Conservation (phyloP, 2,113 vertebrate species). For the Sialia sialis region DNA sequence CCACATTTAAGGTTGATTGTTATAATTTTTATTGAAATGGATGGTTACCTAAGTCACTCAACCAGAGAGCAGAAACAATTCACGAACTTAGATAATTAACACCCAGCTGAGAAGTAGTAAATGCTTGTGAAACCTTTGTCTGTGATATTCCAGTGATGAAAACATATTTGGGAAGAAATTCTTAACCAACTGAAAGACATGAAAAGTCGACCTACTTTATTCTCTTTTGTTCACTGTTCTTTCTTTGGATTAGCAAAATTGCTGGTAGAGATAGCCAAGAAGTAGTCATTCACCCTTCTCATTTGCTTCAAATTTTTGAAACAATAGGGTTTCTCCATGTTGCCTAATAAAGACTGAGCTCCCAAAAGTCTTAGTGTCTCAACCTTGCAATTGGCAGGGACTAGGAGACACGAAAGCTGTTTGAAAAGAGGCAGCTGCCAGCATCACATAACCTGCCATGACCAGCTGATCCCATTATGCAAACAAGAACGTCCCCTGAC, state of each 20-base stretch:
- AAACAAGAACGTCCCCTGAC: slow-evolving; percentile 12
- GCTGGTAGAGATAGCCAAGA: not conserved
- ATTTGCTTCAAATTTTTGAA: not conserved
- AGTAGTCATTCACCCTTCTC: not conserved
- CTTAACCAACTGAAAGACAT: not conserved
- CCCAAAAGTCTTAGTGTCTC: not conserved
- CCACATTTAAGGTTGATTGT: not conserved
- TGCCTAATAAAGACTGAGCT: slow-evolving; percentile 7
- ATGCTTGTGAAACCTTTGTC: not conserved
- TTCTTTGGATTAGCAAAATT: not conserved
- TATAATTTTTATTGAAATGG: not conserved
- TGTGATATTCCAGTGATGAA: not conserved
- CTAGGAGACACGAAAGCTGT: not conserved
- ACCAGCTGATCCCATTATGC: slow-evolving; percentile 49
- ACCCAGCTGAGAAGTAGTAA: not conserved
- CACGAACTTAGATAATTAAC: not conserved
- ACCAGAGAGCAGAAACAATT: not conserved
- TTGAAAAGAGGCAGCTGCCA: slow-evolving; percentile 36
- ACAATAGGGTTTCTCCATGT: not conserved
- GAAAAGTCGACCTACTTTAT: not conserved
- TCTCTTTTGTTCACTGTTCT: not conserved
- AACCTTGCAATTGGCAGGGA: not conserved
- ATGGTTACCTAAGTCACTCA: not conserved
- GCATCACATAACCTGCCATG: slow-evolving; percentile 21
- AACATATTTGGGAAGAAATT: not conserved